Conservation (phyloP, 2,888 invertebrate species). For the Cerceris ruficornis region DNA sequence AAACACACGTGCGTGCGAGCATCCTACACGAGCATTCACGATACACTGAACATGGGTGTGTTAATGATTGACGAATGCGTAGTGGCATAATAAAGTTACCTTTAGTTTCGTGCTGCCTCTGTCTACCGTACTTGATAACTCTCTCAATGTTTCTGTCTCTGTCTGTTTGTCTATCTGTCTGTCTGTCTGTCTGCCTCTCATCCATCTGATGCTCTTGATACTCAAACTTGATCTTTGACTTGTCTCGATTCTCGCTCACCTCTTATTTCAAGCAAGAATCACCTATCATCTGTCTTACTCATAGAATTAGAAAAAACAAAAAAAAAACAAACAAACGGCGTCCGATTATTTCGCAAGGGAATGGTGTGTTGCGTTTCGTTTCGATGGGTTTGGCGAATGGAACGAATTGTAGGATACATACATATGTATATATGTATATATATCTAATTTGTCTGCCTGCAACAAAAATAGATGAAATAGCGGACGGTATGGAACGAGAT, state of each 20-base stretch:
- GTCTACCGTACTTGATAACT: slow-evolving; percentile 57
- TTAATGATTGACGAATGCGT: slow-evolving; percentile 63
- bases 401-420: slow-evolving; percentile 51
- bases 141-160: slow-evolving; percentile 63
- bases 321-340: slow-evolving; percentile 3
- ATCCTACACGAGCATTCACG: slow-evolving; percentile 1
- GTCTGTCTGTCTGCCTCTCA: slow-evolving; percentile 69
- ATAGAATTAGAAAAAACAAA: slow-evolving; percentile 34
- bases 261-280: slow-evolving; percentile 58
- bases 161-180: slow-evolving; percentile 69
- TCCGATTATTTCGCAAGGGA: slow-evolving; percentile 18
- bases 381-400: slow-evolving; percentile 53
- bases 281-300: slow-evolving; percentile 27
- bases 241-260: slow-evolving; percentile 59
- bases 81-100: slow-evolving; percentile 54
- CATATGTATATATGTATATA: slow-evolving; percentile 7
- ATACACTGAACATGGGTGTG: slow-evolving; percentile 56
- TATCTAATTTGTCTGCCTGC: slow-evolving; percentile 5
- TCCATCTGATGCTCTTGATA: slow-evolving; percentile 60
- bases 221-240: slow-evolving; percentile 43
- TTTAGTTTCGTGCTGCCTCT: slow-evolving; percentile 64
- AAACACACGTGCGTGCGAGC: not conserved
- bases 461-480: slow-evolving; percentile 26
- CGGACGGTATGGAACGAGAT: slow-evolving; percentile 35
- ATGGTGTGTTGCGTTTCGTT: slow-evolving; percentile 36